Base-by-base conservation (phyloP, 2,113 vertebrate genomes). In the Fulica atra region DNA sequence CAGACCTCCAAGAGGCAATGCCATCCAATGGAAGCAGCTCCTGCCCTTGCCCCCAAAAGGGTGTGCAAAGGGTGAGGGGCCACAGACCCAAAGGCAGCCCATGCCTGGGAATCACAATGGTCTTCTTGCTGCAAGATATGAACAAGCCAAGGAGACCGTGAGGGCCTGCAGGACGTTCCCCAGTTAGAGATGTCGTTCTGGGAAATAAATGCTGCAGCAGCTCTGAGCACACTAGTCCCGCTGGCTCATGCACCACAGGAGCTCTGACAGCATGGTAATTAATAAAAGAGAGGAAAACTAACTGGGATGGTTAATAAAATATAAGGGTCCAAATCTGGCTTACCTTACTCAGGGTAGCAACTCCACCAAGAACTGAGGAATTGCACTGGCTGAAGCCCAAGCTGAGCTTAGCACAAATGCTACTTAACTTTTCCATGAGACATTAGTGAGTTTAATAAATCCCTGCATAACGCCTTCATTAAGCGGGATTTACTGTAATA, bases 401-500 rank as follows among this genome's bases (percentile, higher is more conserved):
- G 57, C 46, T 92, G 48, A 86, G 48, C 48, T 91, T 92, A 81
- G 82, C 76, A 94, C 57, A 93, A 94, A 73, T 54, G 38, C 35
- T 81, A 65, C 40, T 81, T 92, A 78, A 88, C 42, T 92, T 88
- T 84, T 86, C 77, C 5, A 1, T 53, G 76, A 92, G 88, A 84
- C 48, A 64, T 84, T 79, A 91, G 48, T 81, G 61, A 96, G 24
- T 36, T 86, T 84, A 95, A 94, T 95, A 95, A 94, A 93, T 93
- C 77, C 69, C 66, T 60, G n/a, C 65, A 48, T 61, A 95, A 84
- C 71, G 70, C 72, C 71, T 96, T 96, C 79, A 90, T 95, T 96
- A 95, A 78, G 76, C 0, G 0, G 88, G 86, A 88, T 96, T 96
- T 94, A 91, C 95, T 92, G 80, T 94, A 92, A 97, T 91, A 79